Conservation (phyloP, 2,113 vertebrate species). For the Alexandromys fortis region DNA sequence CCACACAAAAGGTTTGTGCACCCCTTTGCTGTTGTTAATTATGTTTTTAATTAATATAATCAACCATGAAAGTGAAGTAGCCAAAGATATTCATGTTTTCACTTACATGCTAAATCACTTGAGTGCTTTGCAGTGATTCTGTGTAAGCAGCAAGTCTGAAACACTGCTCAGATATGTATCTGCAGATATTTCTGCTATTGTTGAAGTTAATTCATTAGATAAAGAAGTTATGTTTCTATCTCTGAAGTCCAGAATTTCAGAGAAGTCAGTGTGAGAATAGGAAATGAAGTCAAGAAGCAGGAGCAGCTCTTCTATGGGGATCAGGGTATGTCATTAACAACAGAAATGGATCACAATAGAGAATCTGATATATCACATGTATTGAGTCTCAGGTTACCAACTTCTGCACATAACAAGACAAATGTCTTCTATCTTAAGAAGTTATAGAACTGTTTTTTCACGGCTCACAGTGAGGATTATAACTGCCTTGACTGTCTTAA, state of each 20-base stretch:
- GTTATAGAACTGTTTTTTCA: neutral
- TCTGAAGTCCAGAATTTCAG: neutral
- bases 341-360: neutral
- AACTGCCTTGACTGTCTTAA: neutral
- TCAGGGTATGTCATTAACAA: neutral
- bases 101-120: neutral
- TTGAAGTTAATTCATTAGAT: neutral
- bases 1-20: neutral
- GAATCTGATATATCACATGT: neutral
- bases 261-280: neutral
- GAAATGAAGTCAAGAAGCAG: neutral
- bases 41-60: constrained; percentile 32
- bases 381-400: neutral
- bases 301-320: neutral
- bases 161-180: neutral
- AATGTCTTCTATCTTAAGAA: constrained; percentile 28
- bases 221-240: neutral
- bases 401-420: neutral
- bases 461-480: neutral
- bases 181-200: neutral
- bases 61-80: neutral
- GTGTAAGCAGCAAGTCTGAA: neutral
- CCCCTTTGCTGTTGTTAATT: constrained; percentile 12
- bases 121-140: neutral
- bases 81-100: constrained; percentile 30